Evolutionary conservation across 2,797 vertebrate species (phyloP), one percentile per base, ranked within the genome.

Genomic region (Lacerta agilis): DNA sequence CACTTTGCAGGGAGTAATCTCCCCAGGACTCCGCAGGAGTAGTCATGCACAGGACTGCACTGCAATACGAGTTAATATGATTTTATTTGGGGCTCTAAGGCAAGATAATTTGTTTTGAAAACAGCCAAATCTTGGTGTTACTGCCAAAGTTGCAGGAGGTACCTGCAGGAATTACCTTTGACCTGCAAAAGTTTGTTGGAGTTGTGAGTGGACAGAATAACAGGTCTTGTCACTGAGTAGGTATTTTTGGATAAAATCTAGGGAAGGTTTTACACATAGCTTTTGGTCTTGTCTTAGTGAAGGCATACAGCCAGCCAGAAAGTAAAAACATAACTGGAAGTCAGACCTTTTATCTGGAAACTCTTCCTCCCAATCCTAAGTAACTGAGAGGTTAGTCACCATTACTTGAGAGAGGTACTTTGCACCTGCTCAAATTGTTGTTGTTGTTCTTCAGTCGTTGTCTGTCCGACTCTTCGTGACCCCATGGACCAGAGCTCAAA

Each of bases 151-250:
- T 49, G 86, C 83, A 78, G 83, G 66, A 72, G 83, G 71, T 4
- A 81, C 90, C 58, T 4, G 75, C 73, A 88, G 71, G 67, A 89
- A 92, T 81, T 0, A 23, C 86, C 69, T 82, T 86, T 85, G 72
- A 18, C 2, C 17, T 0, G 49, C 23, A 55, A 73, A 36, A 7
- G n/a, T 73, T 9, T 2, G 25, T 13, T 29, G 38, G 69, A 38
- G 5, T n/a, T 13, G 18, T 33, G n/a, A 67, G 88, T 92, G 78
- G 36, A 7, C 27, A 10, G 7, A 77, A 6, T 4, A 15, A 49
- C 3, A 66, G 11, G 33, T n/a, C 45, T 66, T 80, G 11, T 25
- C 29, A 36, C 23, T 64, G 49, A 45, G 61, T 64, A 64, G 61
- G 10, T 23, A 29, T 18, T 38, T 45, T 25, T 10, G 10, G 6